phyloP scores from a whole-genome alignment of 2,888 invertebrate species.

The Pseudococcus longispinus region DNA sequence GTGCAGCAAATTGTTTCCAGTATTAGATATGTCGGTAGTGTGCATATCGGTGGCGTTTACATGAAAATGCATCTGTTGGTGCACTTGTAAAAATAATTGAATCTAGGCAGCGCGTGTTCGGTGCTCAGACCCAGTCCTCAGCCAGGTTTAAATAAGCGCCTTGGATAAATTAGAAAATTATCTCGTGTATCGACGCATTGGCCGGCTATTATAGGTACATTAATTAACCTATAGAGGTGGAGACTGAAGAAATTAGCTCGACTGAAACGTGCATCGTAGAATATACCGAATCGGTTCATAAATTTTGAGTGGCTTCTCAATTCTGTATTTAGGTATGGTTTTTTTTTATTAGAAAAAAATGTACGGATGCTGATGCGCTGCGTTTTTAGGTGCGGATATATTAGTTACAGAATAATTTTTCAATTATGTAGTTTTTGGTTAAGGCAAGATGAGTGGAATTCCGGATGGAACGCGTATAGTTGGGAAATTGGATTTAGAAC shows the following conservation, averaged over 20 bases:
- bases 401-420: too few relatives aligned
- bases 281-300: not conserved
- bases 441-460: too few relatives aligned
- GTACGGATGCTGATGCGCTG: not conserved
- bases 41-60: not conserved
- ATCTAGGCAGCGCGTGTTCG: not conserved
- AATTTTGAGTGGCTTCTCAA: not conserved
- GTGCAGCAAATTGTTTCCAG: not conserved
- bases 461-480: too few relatives aligned
- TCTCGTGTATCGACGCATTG: not conserved
- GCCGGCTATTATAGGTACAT: not conserved
- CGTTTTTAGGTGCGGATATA: not conserved
- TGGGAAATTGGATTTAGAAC: too few relatives aligned
- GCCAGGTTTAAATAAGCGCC: not conserved
- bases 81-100: conserved; percentile 27
- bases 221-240: not conserved
- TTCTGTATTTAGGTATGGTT: not conserved
- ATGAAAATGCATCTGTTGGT: not conserved
- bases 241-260: not conserved
- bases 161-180: conserved; percentile 19
- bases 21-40: not conserved
- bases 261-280: not conserved
- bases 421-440: too few relatives aligned
- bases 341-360: not conserved
- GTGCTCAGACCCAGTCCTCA: not conserved